Evolutionary conservation across 2,113 vertebrate species (phyloP).

Genomic region (Neopipo cinnamomea): DNA sequence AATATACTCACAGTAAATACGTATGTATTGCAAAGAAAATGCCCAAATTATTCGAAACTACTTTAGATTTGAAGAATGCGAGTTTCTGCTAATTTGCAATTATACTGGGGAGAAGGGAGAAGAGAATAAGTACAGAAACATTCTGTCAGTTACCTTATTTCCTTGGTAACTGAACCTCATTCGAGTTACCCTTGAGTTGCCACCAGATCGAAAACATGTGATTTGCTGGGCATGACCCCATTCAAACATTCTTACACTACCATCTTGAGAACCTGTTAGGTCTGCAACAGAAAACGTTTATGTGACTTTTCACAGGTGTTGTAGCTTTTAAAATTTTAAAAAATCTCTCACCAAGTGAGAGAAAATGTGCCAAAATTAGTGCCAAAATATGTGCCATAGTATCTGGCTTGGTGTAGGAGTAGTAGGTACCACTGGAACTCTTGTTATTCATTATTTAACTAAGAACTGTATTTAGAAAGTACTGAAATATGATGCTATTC

Average conservation of each 20-base stretch:
- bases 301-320: background rate
- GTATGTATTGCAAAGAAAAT: background rate
- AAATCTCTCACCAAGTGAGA: background rate
- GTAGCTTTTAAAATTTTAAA: background rate
- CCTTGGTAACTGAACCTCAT: constrained; percentile 97
- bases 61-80: background rate
- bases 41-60: background rate
- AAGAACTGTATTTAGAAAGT: background rate
- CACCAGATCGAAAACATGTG: constrained; percentile 92
- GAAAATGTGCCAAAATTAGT: too few relatives aligned
- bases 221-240: constrained; percentile 99
- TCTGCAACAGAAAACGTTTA: constrained; percentile 74
- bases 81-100: background rate
- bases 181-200: constrained; percentile 92
- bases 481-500: background rate
- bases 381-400: background rate
- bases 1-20: background rate
- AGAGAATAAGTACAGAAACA: background rate
- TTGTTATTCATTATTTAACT: background rate
- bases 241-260: constrained; percentile 98
- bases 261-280: constrained; percentile 95
- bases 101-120: rapidly evolving
- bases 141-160: constrained; percentile 85
- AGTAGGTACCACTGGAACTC: background rate
- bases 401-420: background rate